Percentiles rank a stretch among this genome's conserved stretches.
These are phyloP conservation scores for Monarcha castaneiventris DNA, from an alignment of 2,113 vertebrate genomes.

Conservation along the genomic window DNA sequence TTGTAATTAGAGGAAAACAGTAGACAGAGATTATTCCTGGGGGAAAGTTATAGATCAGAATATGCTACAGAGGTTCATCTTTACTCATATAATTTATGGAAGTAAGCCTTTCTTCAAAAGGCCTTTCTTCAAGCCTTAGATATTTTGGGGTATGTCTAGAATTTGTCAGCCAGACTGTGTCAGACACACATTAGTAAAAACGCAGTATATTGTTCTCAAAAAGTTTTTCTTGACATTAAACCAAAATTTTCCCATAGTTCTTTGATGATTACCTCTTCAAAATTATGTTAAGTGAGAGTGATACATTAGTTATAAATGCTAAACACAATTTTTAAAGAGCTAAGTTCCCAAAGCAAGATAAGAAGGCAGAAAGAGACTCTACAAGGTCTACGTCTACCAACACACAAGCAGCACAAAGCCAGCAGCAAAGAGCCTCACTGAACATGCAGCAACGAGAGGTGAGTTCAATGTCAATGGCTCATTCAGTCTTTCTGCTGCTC, in stretches of 20 bases:
- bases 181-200: not conserved
- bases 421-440: not conserved
- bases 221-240: not conserved
- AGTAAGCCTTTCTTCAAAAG: not conserved
- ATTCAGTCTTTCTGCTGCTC: constrained; percentile 21
- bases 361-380: not conserved
- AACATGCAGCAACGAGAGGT: not conserved
- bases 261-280: not conserved
- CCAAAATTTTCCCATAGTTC: not conserved
- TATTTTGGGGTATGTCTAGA: not conserved
- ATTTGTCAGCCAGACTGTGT: not conserved
- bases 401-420: not conserved
- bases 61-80: not conserved
- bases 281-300: not conserved
- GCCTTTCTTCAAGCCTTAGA: not conserved
- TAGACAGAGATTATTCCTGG: not conserved
- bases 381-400: not conserved
- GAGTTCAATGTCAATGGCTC: constrained; percentile 30
- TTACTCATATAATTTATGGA: not conserved
- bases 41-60: not conserved
- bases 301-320: not conserved
- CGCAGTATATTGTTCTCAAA: not conserved
- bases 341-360: not conserved
- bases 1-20: not conserved
- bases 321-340: not conserved